Percentiles rank a stretch among this genome's conserved stretches.
Conservation (phyloP, 2,113 vertebrate genomes). For the Xiphophorus maculatus region DNA sequence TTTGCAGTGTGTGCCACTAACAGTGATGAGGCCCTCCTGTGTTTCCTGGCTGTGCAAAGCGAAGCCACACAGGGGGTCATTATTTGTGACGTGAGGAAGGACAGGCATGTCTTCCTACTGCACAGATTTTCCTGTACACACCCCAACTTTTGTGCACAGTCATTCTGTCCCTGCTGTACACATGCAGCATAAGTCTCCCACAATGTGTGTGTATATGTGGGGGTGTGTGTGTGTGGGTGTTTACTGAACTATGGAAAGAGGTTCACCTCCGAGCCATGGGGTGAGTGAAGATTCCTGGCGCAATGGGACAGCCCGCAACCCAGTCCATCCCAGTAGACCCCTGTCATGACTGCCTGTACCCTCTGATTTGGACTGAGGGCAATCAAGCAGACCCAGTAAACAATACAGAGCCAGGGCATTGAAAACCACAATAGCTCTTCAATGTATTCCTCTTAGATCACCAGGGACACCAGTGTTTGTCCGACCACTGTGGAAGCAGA, state of each 20-base stretch:
- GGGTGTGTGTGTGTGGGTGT: conserved; percentile 56
- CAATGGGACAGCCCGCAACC: conserved; percentile 75
- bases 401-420: conserved; percentile 65
- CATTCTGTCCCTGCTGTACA: conserved; percentile 60
- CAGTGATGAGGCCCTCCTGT: conserved; percentile 80
- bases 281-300: conserved; percentile 75
- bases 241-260: conserved; percentile 65
- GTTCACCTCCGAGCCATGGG: conserved; percentile 59
- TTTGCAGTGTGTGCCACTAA: conserved; percentile 31
- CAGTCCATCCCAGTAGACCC: conserved; percentile 69
- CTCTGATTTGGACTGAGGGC: conserved; percentile 77
- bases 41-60: conserved; percentile 82
- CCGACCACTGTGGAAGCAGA: conserved; percentile 55
- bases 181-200: conserved; percentile 48
- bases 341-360: conserved; percentile 71
- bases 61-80: conserved; percentile 87
- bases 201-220: conserved; percentile 45
- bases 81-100: conserved; percentile 89
- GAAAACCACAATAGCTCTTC: conserved; percentile 73
- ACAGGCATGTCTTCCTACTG: conserved; percentile 79
- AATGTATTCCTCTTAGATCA: conserved; percentile 64
- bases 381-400: conserved; percentile 78
- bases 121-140: conserved; percentile 46
- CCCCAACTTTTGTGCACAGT: conserved; percentile 55
- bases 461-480: conserved; percentile 70